Evolutionary conservation across 92 coral and sea anemone species (phyloP).

Genomic region (Pocillopora grandis): DNA sequence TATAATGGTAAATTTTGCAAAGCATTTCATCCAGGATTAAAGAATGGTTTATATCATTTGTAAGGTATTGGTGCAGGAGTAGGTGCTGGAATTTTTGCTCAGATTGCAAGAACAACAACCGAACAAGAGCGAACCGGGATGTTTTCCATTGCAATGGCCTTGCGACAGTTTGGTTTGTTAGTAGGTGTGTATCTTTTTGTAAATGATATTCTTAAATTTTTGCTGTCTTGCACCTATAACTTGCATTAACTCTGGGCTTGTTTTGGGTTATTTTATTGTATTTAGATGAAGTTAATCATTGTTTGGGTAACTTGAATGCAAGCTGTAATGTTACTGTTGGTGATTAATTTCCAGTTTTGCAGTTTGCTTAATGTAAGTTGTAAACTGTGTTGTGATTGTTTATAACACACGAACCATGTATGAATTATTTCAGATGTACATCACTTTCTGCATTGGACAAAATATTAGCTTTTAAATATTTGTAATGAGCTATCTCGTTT

Average conservation of each 20-base stretch:
- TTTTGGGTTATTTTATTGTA: no score
- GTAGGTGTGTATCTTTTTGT: conserved; percentile 56
- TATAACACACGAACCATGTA: no score
- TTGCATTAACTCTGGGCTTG: neutral
- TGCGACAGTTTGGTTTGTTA: conserved; percentile 88
- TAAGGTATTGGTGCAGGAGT: conserved; percentile 95
- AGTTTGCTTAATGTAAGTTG: no score
- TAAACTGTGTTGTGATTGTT: no score
- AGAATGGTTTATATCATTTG: neutral
- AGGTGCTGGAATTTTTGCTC: conserved; percentile 92
- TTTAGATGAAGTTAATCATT: no score
- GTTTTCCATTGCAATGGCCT: conserved; percentile 87
- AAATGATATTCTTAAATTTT: neutral
- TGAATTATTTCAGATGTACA: no score
- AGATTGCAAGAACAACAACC: conserved; percentile 90
- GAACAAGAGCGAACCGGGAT: conserved; percentile 88
- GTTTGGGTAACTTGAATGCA: no score
- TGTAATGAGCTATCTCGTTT: no score
- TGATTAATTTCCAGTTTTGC: neutral
- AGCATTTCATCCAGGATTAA: neutral
- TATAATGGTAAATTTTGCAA: no score
- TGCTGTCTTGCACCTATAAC: neutral
- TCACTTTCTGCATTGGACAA: neutral
- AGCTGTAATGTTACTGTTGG: neutral
- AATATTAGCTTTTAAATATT: neutral